Conservation (phyloP, 2,113 vertebrate genomes). For the Dromaius novaehollandiae region DNA sequence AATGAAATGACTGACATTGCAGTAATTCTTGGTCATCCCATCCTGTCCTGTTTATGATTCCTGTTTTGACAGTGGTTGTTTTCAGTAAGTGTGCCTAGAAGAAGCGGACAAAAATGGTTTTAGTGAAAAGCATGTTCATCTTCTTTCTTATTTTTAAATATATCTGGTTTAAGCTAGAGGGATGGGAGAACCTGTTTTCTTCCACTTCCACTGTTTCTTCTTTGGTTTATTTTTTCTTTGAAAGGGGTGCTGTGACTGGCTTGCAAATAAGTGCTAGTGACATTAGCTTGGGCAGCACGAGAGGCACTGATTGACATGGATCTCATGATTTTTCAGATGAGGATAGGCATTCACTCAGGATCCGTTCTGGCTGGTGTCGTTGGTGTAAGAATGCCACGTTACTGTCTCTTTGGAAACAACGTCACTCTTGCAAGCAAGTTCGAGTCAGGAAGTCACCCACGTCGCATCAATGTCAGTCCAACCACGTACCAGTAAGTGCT, state of each 20-base stretch:
- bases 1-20: not conserved
- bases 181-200: not conserved
- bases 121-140: not conserved
- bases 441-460: conserved; percentile 95
- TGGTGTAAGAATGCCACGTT: conserved; percentile 97
- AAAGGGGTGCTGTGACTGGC: not conserved
- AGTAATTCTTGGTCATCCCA: not conserved
- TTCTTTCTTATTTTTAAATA: not conserved
- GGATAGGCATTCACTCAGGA: conserved; percentile 97
- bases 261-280: not conserved
- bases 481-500: conserved; percentile 94
- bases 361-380: conserved; percentile 96
- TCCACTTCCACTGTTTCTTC: not conserved
- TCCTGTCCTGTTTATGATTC: not conserved
- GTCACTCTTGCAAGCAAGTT: conserved; percentile 99
- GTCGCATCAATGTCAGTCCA: conserved; percentile 95
- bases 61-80: not conserved
- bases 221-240: not conserved
- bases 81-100: not conserved
- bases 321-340: conserved; percentile 78
- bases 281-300: not conserved
- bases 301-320: not conserved
- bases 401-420: conserved; percentile 98
- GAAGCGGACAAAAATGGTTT: not conserved
- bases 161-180: not conserved